phyloP scores from a whole-genome alignment of 2,797 vertebrate species.

The Schizopygopsis malacanthus region DNA sequence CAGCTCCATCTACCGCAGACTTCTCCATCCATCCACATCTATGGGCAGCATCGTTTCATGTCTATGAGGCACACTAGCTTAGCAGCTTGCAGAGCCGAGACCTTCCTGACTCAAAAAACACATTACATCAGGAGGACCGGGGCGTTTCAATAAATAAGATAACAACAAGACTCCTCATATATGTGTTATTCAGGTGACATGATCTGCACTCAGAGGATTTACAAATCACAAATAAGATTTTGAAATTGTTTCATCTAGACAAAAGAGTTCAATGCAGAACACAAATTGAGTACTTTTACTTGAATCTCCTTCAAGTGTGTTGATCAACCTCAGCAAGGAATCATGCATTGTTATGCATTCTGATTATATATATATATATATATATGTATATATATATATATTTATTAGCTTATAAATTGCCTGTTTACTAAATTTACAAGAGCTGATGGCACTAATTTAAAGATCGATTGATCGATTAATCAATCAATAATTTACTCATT shows the following conservation, averaged over 20 bases:
- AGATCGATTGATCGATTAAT: no score
- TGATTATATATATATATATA: no score
- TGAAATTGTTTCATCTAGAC: background rate
- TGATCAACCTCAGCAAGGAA: background rate
- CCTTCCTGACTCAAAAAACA: constrained; percentile 19
- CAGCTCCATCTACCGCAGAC: constrained; percentile 1
- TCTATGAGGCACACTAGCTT: constrained; percentile 24
- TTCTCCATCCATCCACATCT: constrained; percentile 24
- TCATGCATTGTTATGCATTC: no score
- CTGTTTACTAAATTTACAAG: no score
- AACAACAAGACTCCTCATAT: background rate
- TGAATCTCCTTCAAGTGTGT: background rate
- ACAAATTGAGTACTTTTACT: background rate
- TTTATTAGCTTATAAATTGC: no score
- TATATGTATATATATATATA: no score
- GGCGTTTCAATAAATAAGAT: background rate
- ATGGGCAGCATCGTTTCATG: constrained; percentile 10
- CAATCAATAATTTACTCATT: no score
- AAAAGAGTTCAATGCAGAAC: background rate
- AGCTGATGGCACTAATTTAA: no score
- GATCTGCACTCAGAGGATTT: background rate
- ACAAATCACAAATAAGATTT: background rate
- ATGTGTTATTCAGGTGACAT: background rate
- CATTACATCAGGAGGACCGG: background rate
- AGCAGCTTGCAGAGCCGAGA: constrained; percentile 20